Evolutionary conservation across 1,140 invertebrate genomes (phyloP).

Genomic region (Cecropterus lyciades): DNA sequence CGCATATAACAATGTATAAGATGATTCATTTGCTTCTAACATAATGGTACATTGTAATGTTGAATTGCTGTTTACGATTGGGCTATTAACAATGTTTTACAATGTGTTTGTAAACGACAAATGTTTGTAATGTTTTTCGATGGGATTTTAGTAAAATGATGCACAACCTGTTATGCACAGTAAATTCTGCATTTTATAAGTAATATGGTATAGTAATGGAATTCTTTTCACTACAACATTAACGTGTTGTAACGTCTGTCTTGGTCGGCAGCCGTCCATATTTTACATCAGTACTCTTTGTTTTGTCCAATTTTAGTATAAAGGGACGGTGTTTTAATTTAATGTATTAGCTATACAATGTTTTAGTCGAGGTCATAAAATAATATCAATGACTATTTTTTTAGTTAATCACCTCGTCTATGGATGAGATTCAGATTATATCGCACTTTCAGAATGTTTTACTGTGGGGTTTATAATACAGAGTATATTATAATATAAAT

Average conservation of each 20-base stretch:
- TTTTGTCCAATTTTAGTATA: conserved; percentile 13
- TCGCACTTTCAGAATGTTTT: conserved; percentile 11
- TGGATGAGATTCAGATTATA: conserved; percentile 1
- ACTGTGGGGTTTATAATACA: conserved; percentile 43
- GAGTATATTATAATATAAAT: conserved; percentile 46
- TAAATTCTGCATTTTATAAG: conserved; percentile 51
- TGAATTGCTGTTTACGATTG: conserved; percentile 2
- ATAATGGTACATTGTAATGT: conserved; percentile 1
- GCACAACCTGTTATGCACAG: conserved; percentile 63
- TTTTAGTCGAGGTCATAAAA: neutral
- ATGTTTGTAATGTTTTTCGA: neutral
- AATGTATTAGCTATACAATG: conserved; percentile 23
- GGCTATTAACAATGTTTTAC: neutral
- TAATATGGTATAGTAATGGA: conserved; percentile 45
- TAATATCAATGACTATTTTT: conserved; percentile 4
- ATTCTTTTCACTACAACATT: conserved; percentile 29
- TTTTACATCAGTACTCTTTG: conserved; percentile 43
- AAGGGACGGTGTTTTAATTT: conserved; percentile 28
- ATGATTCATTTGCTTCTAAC: conserved; percentile 7
- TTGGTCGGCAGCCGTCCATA: conserved; percentile 39
- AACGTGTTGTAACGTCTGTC: conserved; percentile 35
- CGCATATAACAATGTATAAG: conserved; percentile 10
- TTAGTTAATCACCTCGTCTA: neutral
- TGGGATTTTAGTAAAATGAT: conserved; percentile 34
- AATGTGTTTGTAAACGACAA: neutral